A percentile compares a stretch with the other conserved stretches of the same genome.
phyloP scores from a whole-genome alignment of 2,888 invertebrate species.

The Cephus spinipes region DNA sequence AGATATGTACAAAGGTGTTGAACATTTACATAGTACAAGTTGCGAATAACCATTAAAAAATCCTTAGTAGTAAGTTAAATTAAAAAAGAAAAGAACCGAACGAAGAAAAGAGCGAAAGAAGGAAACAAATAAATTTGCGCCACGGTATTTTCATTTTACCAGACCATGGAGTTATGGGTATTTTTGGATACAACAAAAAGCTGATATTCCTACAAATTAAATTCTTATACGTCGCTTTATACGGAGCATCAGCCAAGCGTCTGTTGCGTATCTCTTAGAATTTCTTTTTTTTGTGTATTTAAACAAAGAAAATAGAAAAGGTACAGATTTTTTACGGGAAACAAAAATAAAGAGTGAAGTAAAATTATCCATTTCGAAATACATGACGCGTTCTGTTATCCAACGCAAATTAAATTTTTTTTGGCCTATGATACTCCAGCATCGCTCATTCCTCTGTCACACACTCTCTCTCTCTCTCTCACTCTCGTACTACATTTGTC shows the following conservation, averaged over 20 bases:
- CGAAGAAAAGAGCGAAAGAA: conserved; percentile 1
- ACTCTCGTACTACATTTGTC: background rate
- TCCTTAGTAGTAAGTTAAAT: conserved; percentile 39
- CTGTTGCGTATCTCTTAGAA: conserved; percentile 13
- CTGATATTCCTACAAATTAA: background rate
- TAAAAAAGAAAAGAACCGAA: conserved; percentile 41
- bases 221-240: background rate
- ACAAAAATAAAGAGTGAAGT: background rate
- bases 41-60: conserved; percentile 49
- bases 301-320: background rate
- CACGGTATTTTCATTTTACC: background rate
- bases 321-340: background rate
- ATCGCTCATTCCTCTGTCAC: background rate
- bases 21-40: conserved; percentile 52
- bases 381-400: background rate
- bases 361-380: background rate
- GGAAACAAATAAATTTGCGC: background rate
- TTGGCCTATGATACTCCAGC: background rate
- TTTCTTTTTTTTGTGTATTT: conserved; percentile 18
- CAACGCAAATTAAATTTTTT: background rate
- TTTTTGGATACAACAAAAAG: background rate
- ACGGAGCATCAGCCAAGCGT: background rate
- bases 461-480: no score
- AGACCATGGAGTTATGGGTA: background rate
- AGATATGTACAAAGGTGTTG: conserved; percentile 52